phyloP scores from a whole-genome alignment of 1,140 invertebrate species.

The Cryptotermes secundus region DNA sequence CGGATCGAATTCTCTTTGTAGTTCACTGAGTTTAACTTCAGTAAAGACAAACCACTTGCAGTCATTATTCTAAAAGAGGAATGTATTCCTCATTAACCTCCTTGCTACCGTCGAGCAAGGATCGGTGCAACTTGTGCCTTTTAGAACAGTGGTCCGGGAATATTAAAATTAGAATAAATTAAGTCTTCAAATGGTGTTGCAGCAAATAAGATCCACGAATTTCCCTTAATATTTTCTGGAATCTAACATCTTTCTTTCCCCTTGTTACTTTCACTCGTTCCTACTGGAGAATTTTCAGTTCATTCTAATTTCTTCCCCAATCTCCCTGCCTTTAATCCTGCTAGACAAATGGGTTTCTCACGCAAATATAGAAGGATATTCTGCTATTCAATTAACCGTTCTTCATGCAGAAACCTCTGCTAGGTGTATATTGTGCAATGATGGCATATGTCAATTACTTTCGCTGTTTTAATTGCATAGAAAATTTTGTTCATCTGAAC shows the following conservation, averaged over 20 bases:
- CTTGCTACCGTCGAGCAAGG: background rate
- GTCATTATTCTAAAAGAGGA: conserved; percentile 5
- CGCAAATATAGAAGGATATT: background rate
- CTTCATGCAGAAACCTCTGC: too few relatives aligned
- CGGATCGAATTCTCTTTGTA: background rate
- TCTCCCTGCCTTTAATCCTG: background rate
- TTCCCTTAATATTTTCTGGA: background rate
- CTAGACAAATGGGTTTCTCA: background rate
- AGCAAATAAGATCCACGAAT: background rate
- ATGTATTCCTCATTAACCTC: background rate
- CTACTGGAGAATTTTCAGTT: background rate
- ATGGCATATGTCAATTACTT: too few relatives aligned
- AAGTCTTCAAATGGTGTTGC: conserved; percentile 1
- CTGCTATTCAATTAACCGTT: background rate
- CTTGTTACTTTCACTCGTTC: background rate
- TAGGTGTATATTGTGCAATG: too few relatives aligned
- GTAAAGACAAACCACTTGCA: background rate
- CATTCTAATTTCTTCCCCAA: background rate
- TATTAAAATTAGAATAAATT: background rate
- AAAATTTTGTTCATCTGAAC: too few relatives aligned
- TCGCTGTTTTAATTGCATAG: too few relatives aligned
- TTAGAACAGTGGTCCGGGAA: background rate
- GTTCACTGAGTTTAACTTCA: background rate
- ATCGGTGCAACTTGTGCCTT: background rate
- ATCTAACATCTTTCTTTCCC: background rate